Percentiles rank a stretch among this genome's conserved stretches.
Conservation (phyloP, 2,113 vertebrate genomes). For the Indicator indicator region DNA sequence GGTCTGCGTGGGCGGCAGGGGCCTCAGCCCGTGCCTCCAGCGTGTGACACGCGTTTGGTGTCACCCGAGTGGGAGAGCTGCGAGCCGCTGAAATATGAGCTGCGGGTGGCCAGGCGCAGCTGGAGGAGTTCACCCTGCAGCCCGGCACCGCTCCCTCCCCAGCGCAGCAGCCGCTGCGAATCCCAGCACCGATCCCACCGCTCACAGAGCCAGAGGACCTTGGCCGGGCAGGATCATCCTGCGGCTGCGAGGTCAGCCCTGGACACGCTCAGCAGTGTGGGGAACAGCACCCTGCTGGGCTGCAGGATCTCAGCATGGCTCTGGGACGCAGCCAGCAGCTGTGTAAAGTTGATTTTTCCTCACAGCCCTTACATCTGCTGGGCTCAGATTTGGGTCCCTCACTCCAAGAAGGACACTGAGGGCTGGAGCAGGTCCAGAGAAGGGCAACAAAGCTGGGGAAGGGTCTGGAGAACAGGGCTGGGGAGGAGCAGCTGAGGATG, state of each 20-base stretch:
- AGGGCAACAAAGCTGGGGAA: too few relatives aligned
- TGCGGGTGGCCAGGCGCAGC: background rate
- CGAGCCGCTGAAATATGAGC: conserved; percentile 38
- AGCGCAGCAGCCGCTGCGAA: background rate
- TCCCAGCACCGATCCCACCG: background rate
- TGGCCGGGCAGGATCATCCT: accelerated
- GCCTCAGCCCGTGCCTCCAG: background rate
- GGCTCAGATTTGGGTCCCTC: too few relatives aligned
- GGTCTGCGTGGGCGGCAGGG: background rate
- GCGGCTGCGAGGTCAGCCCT: accelerated
- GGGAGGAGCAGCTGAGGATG: too few relatives aligned
- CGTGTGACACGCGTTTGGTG: conserved; percentile 58
- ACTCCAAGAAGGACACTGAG: too few relatives aligned
- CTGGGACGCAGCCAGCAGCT: background rate
- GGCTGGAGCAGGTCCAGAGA: too few relatives aligned
- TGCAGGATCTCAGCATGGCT: accelerated
- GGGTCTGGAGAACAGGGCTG: too few relatives aligned
- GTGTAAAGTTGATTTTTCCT: accelerated
- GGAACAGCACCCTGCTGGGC: accelerated
- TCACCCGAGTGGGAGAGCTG: conserved; percentile 45
- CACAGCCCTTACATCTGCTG: too few relatives aligned
- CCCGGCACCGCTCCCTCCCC: background rate
- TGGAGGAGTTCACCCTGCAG: conserved; percentile 29
- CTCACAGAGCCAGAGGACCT: accelerated
- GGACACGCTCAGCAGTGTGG: accelerated